A percentile compares a stretch with the other conserved stretches of the same genome.
phyloP scores from a whole-genome alignment of 1,140 invertebrate species.

The Hermetia illucens region DNA sequence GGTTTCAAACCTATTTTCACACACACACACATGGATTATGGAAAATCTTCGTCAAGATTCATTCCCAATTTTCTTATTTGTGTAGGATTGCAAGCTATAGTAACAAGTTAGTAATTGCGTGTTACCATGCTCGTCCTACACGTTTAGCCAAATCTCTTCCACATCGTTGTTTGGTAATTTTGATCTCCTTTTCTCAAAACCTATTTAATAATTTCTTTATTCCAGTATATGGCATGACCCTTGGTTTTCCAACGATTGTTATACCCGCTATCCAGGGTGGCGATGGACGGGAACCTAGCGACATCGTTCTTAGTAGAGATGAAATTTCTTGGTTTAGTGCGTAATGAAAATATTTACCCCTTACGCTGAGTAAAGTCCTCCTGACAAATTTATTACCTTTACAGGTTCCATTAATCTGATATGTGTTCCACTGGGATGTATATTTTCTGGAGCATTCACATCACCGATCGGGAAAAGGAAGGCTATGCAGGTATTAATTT shows the following conservation, averaged over 20 bases:
- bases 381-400: conserved; percentile 3
- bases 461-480: conserved; percentile 49
- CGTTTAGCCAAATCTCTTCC: no score
- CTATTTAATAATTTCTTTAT: neutral
- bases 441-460: conserved; percentile 52
- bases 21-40: no score
- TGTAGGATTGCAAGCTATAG: no score
- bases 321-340: conserved; percentile 64
- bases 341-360: neutral
- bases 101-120: no score
- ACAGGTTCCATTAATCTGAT: conserved; percentile 66
- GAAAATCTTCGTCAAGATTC: no score
- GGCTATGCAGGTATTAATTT: conserved; percentile 46
- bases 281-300: conserved; percentile 31
- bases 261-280: conserved; percentile 48
- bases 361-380: neutral
- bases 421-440: conserved; percentile 57
- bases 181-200: neutral
- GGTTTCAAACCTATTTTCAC: no score
- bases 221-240: conserved; percentile 53
- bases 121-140: no score
- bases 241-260: conserved; percentile 61
- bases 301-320: conserved; percentile 40
- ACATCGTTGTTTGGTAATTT: neutral
- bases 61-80: no score